Percentiles rank a stretch among this genome's conserved stretches.
phyloP scores from a whole-genome alignment of 2,888 invertebrate genomes.

The Megalurothrips usitatus region DNA sequence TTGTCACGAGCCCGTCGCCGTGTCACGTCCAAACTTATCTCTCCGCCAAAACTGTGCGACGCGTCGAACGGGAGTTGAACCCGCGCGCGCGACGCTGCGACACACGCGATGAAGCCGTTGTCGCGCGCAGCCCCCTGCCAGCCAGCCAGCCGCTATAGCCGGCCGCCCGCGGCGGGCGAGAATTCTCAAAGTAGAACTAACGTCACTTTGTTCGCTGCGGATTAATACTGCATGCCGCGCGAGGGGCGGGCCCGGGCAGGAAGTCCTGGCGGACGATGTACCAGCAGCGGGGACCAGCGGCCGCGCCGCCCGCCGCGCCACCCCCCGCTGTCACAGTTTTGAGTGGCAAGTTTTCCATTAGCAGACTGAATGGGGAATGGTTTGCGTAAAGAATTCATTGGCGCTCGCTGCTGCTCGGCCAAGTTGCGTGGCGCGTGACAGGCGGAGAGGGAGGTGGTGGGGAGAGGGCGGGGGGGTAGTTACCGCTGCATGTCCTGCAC shows the following conservation, averaged over 20 bases:
- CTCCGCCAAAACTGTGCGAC: too few relatives aligned
- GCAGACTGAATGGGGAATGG: slow-evolving; percentile 9
- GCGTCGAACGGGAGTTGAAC: too few relatives aligned
- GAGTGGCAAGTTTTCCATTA: slow-evolving; percentile 26
- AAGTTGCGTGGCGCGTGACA: background rate
- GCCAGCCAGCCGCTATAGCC: too few relatives aligned
- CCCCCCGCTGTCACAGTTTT: slow-evolving; percentile 4
- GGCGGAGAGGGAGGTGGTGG: background rate
- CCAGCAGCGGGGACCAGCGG: background rate
- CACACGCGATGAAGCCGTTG: too few relatives aligned
- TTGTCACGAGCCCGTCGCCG: too few relatives aligned
- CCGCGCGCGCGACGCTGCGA: too few relatives aligned
- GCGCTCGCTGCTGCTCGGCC: background rate
- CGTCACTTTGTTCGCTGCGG: too few relatives aligned
- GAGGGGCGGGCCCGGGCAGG: background rate
- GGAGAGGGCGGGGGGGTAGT: background rate
- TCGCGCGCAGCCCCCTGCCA: too few relatives aligned
- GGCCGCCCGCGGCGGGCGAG: too few relatives aligned
- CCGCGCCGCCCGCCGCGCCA: background rate
- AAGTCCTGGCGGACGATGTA: background rate
- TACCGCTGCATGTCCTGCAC: too few relatives aligned
- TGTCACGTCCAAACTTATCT: too few relatives aligned
- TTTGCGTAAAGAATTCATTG: slow-evolving; percentile 25
- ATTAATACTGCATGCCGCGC: background rate
- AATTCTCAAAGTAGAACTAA: too few relatives aligned